Base-by-base conservation (phyloP, 2,797 vertebrate species). In the Mionectes olivaceus region DNA sequence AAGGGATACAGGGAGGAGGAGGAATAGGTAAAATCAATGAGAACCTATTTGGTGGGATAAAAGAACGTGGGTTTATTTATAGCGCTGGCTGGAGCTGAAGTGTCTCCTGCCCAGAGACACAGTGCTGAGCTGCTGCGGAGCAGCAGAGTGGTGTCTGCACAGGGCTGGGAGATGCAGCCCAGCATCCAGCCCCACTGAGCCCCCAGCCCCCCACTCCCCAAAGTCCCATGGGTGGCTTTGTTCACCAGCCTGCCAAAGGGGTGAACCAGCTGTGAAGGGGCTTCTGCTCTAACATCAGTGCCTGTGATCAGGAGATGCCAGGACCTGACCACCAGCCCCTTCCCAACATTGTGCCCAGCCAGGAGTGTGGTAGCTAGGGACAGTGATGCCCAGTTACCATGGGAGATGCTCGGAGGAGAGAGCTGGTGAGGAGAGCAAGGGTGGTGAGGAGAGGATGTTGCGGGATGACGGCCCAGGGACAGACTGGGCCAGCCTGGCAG, bases 1-100 rank as follows among this genome's bases (percentile, higher is more conserved):
- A 87, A 96, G 86, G 57, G 77, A 78, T 4, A 2, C 6, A 43
- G 13, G 47, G 83, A 55, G 39, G 47, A 69, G 65, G 49, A 87
- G 57, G 92, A 91, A 94, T 68, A 84, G 80, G 94, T 90, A 96
- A 93, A 97, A 97, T 96, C 96, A 80, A 91, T 94, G 82, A 94
- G 87, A 95, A 83, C 89, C 90, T 89, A 86, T 93, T 88, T 94
- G 90, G 92, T 1, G 61, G 93, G 94, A 84, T 83, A 89, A 81
- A 91, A 83, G 88, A 86, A 33, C 0, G 3, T n/a, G 85, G 61
- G 24, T 96, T 96, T 96, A 96, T 96, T 97, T 97, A 96, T 92
- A 95, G 93, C 3, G 1, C 83, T 80, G 90, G 83, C 87, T 95
- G 85, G 60, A 90, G 85, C 63, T 94, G 64, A 53, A 89, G 70